A percentile compares a stretch with the other conserved stretches of the same genome.
Evolutionary conservation across 2,888 invertebrate species (phyloP).

Genomic region (Gryllus longicercus): DNA sequence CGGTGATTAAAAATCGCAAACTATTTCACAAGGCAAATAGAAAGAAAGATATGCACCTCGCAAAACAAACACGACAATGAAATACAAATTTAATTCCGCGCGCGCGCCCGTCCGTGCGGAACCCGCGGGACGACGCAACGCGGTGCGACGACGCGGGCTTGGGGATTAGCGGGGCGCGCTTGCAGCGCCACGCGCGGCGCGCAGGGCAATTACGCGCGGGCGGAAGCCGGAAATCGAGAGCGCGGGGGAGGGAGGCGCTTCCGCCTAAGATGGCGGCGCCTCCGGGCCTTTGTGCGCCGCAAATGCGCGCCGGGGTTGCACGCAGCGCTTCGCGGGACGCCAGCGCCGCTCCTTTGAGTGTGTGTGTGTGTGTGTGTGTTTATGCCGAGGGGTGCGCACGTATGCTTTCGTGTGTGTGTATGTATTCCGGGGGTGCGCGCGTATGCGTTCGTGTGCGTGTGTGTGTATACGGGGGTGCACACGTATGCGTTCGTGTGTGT

Average conservation of each 20-base stretch:
- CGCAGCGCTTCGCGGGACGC: too few relatives aligned
- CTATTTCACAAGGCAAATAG: neutral
- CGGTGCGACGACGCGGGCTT: neutral
- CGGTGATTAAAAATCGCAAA: neutral
- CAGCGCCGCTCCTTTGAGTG: too few relatives aligned
- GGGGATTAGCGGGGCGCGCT: neutral
- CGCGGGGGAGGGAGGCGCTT: neutral
- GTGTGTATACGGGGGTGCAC: too few relatives aligned
- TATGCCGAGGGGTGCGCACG: too few relatives aligned
- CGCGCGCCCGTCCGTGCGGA: neutral
- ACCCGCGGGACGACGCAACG: neutral
- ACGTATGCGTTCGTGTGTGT: too few relatives aligned
- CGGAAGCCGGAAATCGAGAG: constrained; percentile 4
- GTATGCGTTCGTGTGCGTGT: too few relatives aligned
- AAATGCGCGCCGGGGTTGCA: too few relatives aligned
- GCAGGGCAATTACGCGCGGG: neutral
- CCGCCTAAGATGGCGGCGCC: too few relatives aligned
- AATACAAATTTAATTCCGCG: constrained; percentile 6
- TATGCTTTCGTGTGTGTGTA: too few relatives aligned
- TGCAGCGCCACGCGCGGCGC: neutral
- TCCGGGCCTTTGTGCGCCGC: too few relatives aligned
- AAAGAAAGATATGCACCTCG: neutral
- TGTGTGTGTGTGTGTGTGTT: too few relatives aligned
- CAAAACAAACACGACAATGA: constrained; percentile 6
- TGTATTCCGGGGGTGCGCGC: too few relatives aligned